These are phyloP conservation scores for Myxocyprinus asiaticus DNA, from an alignment of 2,113 vertebrate species.

Conservation along the genomic window DNA sequence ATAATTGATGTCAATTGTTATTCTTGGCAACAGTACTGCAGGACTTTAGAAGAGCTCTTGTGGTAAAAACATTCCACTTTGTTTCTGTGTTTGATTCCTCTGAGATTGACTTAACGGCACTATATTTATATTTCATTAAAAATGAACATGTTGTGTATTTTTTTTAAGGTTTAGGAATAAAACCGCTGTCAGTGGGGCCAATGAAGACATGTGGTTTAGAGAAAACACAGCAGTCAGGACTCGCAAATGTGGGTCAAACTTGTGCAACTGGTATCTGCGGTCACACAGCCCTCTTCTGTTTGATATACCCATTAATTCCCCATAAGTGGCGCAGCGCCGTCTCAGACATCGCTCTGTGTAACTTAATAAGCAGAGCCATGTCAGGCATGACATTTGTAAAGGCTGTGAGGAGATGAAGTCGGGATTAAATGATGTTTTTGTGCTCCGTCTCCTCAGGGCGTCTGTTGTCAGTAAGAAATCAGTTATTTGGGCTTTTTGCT, in stretches of 20 bases:
- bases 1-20: too few relatives aligned
- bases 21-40: too few relatives aligned
- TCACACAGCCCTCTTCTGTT: not conserved
- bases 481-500: conserved; percentile 22
- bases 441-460: not conserved
- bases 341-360: too few relatives aligned
- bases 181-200: not conserved
- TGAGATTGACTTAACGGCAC: too few relatives aligned
- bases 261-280: not conserved
- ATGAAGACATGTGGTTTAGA: too few relatives aligned
- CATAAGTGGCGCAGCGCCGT: too few relatives aligned
- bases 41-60: too few relatives aligned
- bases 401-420: not conserved
- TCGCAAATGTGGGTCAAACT: conserved; percentile 20
- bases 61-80: too few relatives aligned
- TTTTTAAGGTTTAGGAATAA: not conserved
- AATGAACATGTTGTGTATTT: too few relatives aligned
- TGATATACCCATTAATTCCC: not conserved
- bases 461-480: not conserved
- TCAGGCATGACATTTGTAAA: conserved; percentile 2
- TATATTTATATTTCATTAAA: too few relatives aligned
- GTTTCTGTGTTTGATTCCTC: too few relatives aligned
- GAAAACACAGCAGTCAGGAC: not conserved
- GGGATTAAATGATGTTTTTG: not conserved
- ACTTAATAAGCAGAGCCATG: conserved; percentile 6